Base-by-base conservation (phyloP, 2,113 vertebrate species). In the Coregonus clupeaformis region DNA sequence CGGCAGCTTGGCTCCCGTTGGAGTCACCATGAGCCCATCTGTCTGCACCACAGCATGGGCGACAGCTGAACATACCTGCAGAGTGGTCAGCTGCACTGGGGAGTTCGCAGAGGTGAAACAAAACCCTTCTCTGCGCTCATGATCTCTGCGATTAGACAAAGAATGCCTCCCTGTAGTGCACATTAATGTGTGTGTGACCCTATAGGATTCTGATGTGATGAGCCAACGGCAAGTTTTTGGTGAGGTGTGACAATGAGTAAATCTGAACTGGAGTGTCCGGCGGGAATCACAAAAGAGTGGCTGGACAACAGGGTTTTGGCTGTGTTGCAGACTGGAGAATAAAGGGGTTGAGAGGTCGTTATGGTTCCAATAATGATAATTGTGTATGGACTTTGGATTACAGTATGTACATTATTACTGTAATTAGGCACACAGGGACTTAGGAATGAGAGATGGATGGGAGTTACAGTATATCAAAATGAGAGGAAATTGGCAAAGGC, bases 1-100 rank as follows among this genome's bases (percentile, higher is more conserved):
- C 67, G 62, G 62, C 87, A 64, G 64, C 87, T 84, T 84, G 81
- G 80, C 86, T 88, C 79, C 22, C 13, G 1, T 68, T 25, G 36
- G 83, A 82, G 78, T 85, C 86, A 52, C 57, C 71, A 75, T 88
- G 80, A 92, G 86, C 85, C 81, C 66, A 75, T 91, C 90, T 91
- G 90, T 92, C 90, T 86, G 75, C 88, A 84, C 71, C 76, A 83
- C 89, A 88, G 86, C 75, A 74, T 36, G 25, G 45, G 69, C 68
- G 57, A 92, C 93, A 94, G 93, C 93, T 93, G 91, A 92, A 87
- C 84, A 93, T 93, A 92, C 91, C 91, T 93, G 90, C 82, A 89
- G 71, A 59, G 22, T 29, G 75, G 77, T 89, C 86, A 90, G 89
- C 85, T 90, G 85, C 73, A 80, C 77, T 76, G 77, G 72, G 16